Conservation (phyloP, 2,113 vertebrate genomes). For the Hemicordylus capensis region DNA sequence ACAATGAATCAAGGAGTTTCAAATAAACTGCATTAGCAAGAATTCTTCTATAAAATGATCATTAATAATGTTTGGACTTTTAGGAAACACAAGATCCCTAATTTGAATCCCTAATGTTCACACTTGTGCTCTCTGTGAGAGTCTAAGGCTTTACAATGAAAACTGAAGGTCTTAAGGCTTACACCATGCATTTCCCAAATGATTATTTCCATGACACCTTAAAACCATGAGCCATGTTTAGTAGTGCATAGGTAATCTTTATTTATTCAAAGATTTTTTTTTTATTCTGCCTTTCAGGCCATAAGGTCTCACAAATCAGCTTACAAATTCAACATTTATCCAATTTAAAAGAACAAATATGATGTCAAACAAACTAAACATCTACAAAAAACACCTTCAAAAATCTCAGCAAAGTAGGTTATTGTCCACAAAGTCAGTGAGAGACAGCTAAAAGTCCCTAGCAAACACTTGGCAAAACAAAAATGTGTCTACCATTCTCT, state of each 20-base stretch:
- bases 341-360: too few relatives aligned
- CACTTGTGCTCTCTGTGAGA: not conserved
- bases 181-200: not conserved
- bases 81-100: not conserved
- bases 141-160: not conserved
- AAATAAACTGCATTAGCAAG: not conserved
- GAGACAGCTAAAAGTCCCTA: too few relatives aligned
- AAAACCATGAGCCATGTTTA: not conserved
- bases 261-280: too few relatives aligned
- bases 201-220: not conserved
- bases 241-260: not conserved
- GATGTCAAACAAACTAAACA: too few relatives aligned
- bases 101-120: not conserved
- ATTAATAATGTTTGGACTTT: not conserved
- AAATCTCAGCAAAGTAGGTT: too few relatives aligned
- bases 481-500: too few relatives aligned
- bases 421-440: too few relatives aligned
- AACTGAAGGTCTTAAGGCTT: not conserved
- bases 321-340: too few relatives aligned
- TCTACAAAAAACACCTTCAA: too few relatives aligned
- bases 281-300: too few relatives aligned
- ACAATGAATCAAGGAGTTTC: not conserved
- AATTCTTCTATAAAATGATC: not conserved
- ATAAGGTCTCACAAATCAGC: too few relatives aligned
- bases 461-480: too few relatives aligned